Evolutionary conservation across 2,797 vertebrate genomes (phyloP), one percentile per base, ranked within the genome.

Genomic region (Acridotheres tristis): DNA sequence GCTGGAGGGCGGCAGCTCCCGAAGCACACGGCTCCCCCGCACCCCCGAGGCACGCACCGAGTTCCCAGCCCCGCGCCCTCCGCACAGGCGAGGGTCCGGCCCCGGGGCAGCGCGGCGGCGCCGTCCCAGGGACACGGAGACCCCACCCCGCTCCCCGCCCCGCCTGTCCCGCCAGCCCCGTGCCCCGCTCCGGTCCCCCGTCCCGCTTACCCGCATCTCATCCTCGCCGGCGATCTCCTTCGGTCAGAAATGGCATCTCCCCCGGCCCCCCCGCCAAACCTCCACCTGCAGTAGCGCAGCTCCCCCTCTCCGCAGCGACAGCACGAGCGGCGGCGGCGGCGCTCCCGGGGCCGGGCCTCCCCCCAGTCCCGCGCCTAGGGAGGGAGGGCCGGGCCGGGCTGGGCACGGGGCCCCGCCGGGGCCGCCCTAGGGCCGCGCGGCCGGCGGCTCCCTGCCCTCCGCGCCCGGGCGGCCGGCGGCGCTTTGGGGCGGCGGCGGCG

Each of bases 151-250:
- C 76, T 40, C 72, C 48, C 71, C 40, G 58, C 74, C 23, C 77
- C 90, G 66, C 75, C n/a, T 53, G 67, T 77, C 18, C 85, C 40
- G 48, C 32, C 89, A 76, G 73, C 29, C 13, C 48, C 50, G 67
- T 8, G 40, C 23, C 23, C 16, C 23, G 47, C 51, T 32, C 57
- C 76, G 13, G 19, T 19, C 23, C 59, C 75, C 53, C 43, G 27
- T 29, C 54, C 42, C 67, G 68, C 97, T 97, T 92, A 97, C 98
- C 98, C 96, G 97, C 97, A 97, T 97, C 90, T 96, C 97, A 96
- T 97, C 66, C 93, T 95, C 96, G 94, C 96, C 68, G 94, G 96
- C 96, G 90, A 95, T 96, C 94, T 67, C 82, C 86, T 93, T 94
- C 76, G 91, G 94, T 87, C 94, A 54, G 95, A 97, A 97, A 96